Base-by-base conservation (phyloP, 2,797 vertebrate species). In the Choloepus didactylus region DNA sequence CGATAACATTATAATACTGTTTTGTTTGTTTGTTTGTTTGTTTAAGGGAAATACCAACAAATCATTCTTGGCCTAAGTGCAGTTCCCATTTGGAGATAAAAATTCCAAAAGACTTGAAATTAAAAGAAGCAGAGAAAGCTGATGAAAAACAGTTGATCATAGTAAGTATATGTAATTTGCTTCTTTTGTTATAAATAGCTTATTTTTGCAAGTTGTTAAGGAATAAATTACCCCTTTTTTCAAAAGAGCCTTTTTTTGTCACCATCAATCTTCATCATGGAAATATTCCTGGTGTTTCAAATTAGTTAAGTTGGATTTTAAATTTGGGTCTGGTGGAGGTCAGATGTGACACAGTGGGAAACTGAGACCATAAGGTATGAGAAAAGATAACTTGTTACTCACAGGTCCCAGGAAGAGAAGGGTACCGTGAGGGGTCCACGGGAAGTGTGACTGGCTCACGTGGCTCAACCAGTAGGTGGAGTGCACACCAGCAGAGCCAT, bases 61-160 rank as follows among this genome's bases (percentile, higher is more conserved):
- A 97, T 97, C 96, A 96, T 98, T 95, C 97, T 93, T 98, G 98
- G 96, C 21, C 97, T 88, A 98, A 98, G 94, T 98, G 95, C 97
- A 97, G 96, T 94, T 98, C 96, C 85, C 97, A 98, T 81, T 98
- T 99, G 59, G 99, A 99, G 49, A 97, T 98, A 23, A 98, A 98
- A 95, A 98, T 99, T 97, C 99, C 99, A 97, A 99, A 98, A 98
- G 99, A 99, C 94, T 97, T 98, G 72, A 99, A 99, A 97, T 92
- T 99, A 93, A 99, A 99, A 98, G 99, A 99, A 97, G 97, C 98
- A 41, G 99, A 99, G 96, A 99, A 99, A 98, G 98, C 98, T 95
- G 97, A 98, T 95, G 98, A 98, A 96, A 99, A 99, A 93, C 99
- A 99, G 97, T 98, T 99, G 81, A 98, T 98, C 87, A 99, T 98